Evolutionary conservation across 2,888 invertebrate genomes (phyloP), one percentile per base, ranked within the genome.

Genomic region (Patella ulyssiponensis): DNA sequence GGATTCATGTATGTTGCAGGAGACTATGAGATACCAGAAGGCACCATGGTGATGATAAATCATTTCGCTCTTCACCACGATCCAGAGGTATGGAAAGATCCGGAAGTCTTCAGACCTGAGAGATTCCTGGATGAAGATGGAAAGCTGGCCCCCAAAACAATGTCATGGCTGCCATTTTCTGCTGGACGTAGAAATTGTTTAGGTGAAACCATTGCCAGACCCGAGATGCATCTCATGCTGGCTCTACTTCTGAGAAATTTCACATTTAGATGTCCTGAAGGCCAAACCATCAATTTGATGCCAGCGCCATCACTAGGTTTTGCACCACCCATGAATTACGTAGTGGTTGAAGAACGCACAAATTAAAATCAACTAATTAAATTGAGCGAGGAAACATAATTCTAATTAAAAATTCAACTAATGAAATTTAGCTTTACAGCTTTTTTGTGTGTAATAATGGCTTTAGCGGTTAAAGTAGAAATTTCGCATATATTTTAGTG

Each of bases 91-190:
- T 89, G 87, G 87, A 80, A 83, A 15, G 80, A 87, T 44, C 86
- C 86, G 1, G 78, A 82, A n/a, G 77, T 75, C 14, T 89, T 88
- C 79, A 81, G 79, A 27, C 89, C 89, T 2, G 85, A 87, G 27
- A 77, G 88, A 27, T 89, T 82, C 77, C 77, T 89, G 5, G 84
- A 85, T n/a, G 83, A 82, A 33, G 77, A 84, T 56, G 88, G 88
- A 11, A 85, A 84, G 51, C 73, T 88, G 72, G 83, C 77, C 1
- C 80, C 86, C 0, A 86, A 85, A 78, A 85, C 83, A 11, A 79
- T 81, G 11, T 84, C 82, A 69, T 88, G 86, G 86, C 80, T 88
- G 52, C 89, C 89, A 1, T 89, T 89, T 77, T 86, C 86, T 15
- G 85, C 86, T 1, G 89, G 88, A 9, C 79, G 85, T 11, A 79